Percentiles rank a stretch among this genome's conserved stretches.
Conservation (phyloP, 2,797 vertebrate species). For the Leptoclinus maculatus region DNA sequence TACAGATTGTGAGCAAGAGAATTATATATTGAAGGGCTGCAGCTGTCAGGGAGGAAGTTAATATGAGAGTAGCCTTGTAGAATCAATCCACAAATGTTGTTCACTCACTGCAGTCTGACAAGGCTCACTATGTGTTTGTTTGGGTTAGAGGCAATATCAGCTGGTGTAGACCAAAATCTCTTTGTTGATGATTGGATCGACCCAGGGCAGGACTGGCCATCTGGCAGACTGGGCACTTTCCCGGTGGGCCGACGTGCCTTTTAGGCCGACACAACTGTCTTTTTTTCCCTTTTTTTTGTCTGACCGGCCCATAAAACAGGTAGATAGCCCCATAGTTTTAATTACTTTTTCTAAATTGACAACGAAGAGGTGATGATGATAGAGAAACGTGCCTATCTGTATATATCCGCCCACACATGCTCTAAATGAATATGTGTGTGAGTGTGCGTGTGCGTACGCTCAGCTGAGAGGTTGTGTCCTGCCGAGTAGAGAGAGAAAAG, state of each 20-base stretch:
- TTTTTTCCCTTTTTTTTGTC: neutral
- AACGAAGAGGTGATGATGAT: neutral
- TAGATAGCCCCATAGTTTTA: neutral
- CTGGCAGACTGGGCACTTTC: constrained; percentile 1
- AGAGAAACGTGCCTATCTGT: neutral
- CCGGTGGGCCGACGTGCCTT: constrained; percentile 7
- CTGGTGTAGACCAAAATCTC: neutral
- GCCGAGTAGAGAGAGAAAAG: neutral
- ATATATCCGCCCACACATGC: neutral
- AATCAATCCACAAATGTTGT: constrained; percentile 1
- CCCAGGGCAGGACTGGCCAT: constrained; percentile 1
- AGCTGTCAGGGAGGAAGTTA: constrained; percentile 13
- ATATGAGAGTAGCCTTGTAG: constrained; percentile 6
- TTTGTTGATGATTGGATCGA: neutral
- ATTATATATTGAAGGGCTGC: constrained; percentile 8
- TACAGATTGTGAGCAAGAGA: constrained; percentile 28
- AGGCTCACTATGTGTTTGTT: neutral
- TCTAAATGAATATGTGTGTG: neutral
- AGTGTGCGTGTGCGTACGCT: neutral
- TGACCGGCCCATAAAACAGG: neutral
- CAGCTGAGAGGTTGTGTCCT: neutral
- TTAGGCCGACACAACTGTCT: neutral
- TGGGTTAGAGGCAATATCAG: neutral
- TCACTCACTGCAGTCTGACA: neutral
- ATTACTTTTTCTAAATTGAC: neutral